phyloP scores from a whole-genome alignment of 1,140 invertebrate genomes.

The Chironomus tepperi region DNA sequence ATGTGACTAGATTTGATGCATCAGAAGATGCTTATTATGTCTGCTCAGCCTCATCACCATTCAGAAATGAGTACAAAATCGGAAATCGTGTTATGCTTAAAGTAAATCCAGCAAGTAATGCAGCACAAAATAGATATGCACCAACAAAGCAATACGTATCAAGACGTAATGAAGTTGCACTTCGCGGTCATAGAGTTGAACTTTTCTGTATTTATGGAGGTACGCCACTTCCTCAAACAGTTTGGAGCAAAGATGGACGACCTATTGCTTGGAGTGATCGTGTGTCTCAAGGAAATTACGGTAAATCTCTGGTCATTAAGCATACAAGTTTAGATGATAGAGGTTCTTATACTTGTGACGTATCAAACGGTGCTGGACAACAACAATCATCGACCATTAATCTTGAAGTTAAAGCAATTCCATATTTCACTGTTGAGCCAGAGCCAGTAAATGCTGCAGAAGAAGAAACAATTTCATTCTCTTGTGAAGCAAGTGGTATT shows the following conservation, averaged over 20 bases:
- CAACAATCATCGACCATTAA: conserved; percentile 77
- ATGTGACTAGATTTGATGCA: conserved; percentile 77
- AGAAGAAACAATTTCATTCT: conserved; percentile 79
- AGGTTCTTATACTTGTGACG: conserved; percentile 83
- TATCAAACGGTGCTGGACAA: conserved; percentile 79
- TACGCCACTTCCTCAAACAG: conserved; percentile 70
- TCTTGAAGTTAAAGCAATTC: conserved; percentile 71
- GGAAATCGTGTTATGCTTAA: conserved; percentile 73
- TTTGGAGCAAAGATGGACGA: conserved; percentile 75
- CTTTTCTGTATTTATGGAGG: conserved; percentile 86
- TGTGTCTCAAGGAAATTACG: conserved; percentile 78
- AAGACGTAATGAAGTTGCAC: conserved; percentile 74
- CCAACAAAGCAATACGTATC: conserved; percentile 75
- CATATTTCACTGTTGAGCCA: conserved; percentile 89
- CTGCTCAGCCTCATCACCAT: conserved; percentile 78
- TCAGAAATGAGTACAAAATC: conserved; percentile 83
- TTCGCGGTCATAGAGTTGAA: conserved; percentile 70
- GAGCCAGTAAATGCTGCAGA: conserved; percentile 82
- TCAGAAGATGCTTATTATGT: conserved; percentile 77
- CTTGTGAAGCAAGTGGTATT: conserved; percentile 77
- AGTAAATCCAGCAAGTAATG: conserved; percentile 66
- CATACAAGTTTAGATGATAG: conserved; percentile 77
- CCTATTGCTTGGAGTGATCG: conserved; percentile 59
- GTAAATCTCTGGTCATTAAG: conserved; percentile 82
- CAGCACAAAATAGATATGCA: conserved; percentile 63